phyloP scores from a whole-genome alignment of 2,797 vertebrate genomes.

The Dendrocincla tyrannina region DNA sequence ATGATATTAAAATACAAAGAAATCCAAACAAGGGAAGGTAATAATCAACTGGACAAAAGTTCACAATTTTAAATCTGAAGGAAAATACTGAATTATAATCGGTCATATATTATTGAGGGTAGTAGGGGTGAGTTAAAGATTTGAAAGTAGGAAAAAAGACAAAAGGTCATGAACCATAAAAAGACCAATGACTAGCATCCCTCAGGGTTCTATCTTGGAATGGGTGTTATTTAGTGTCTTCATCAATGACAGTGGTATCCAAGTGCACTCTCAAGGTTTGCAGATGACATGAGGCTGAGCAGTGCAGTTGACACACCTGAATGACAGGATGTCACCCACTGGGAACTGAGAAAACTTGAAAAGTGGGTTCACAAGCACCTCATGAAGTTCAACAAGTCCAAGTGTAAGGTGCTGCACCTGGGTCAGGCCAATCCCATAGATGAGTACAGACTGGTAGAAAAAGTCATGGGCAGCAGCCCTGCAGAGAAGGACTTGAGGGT shows the following conservation, averaged over 20 bases:
- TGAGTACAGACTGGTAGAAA: neutral
- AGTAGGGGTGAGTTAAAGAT: neutral
- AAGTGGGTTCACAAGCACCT: neutral
- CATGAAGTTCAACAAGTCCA: neutral
- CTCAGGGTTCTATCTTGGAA: neutral
- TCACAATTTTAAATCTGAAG: neutral
- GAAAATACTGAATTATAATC: neutral
- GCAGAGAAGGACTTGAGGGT: neutral
- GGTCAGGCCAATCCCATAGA: neutral
- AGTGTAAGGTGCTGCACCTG: neutral
- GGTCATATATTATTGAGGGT: neutral
- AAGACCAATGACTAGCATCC: neutral
- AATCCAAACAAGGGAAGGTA: neutral
- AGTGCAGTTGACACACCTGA: neutral
- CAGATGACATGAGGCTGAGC: neutral
- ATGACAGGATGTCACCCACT: neutral
- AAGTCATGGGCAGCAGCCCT: neutral
- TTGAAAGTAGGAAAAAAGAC: neutral
- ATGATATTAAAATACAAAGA: constrained; percentile 8
- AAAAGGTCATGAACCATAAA: neutral
- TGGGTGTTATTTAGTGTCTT: neutral
- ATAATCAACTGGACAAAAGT: neutral
- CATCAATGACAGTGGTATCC: too few species aligned
- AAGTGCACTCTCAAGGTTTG: neutral
- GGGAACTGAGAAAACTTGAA: neutral